Base-by-base conservation (phyloP, 1,140 invertebrate genomes). In the Goniozus legneri region DNA sequence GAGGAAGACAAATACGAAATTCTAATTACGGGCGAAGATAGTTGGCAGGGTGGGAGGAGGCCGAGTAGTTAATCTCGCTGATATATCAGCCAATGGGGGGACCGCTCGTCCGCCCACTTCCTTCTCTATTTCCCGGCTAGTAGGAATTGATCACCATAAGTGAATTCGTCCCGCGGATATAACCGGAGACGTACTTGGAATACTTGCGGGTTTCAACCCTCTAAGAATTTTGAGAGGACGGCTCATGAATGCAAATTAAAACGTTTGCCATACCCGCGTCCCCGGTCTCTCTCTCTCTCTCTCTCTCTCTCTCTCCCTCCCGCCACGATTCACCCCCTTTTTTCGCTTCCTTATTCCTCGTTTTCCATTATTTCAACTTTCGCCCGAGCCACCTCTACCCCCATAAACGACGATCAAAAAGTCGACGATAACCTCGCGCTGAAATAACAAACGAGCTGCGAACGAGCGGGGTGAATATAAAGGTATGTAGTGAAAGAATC, bases 201-300 rank as follows among this genome's bases (percentile, higher is more conserved):
- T 59, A 55, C 48, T 60, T 46, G 48, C 36, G 40, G 56, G 41
- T n/a, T n/a, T n/a, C n/a, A n/a, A n/a, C n/a, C n/a, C 50, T 59
- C 53, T 44, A 56, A 66, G 66, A 68, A 69, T 69, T 66, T 66
- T 60, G 44, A 56, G 55, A 52, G 51, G 62, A 60, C 53, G 64
- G 54, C 67, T 67, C 67, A 69, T 69, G 67, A 69, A 69, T 69
- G 67, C 62, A 69, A 69, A 69, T 67, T 66, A 69, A 69, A 69
- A 67, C 62, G 57, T 60, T 67, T 54, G 54, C 57, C 54, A 43
- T 42, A 27, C 40, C 47, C n/a, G n/a, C n/a, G n/a, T n/a, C n/a
- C n/a, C n/a, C n/a, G n/a, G n/a, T n/a, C n/a, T n/a, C n/a, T n/a
- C n/a, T n/a, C n/a, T 43, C 38, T 45, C 49, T 40, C 49, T 37